phyloP scores from a whole-genome alignment of 2,113 vertebrate species.

The Vombatus ursinus region DNA sequence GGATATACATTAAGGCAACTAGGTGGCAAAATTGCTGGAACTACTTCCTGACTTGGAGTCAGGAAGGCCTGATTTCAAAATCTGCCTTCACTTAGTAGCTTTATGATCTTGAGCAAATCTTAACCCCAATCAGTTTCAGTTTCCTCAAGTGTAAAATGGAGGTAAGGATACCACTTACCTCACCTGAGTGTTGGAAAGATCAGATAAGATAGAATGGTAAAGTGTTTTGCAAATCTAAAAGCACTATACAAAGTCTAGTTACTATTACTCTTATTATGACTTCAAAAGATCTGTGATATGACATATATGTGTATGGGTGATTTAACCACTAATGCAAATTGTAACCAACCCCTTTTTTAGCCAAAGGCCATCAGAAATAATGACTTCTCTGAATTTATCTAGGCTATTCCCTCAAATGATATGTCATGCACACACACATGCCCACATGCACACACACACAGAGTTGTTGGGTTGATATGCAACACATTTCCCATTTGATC shows the following conservation, averaged over 20 bases:
- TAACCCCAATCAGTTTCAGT: neutral
- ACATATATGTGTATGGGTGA: neutral
- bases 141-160: neutral
- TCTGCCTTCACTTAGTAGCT: neutral
- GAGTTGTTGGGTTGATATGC: neutral
- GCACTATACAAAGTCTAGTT: too few species aligned
- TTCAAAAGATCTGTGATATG: neutral
- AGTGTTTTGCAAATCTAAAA: neutral
- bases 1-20: neutral
- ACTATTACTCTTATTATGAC: neutral
- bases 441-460: neutral
- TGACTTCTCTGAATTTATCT: neutral
- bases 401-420: neutral
- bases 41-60: neutral
- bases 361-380: too few species aligned
- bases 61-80: neutral
- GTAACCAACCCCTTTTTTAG: too few species aligned
- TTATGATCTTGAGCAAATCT: neutral
- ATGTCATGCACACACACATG: neutral
- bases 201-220: neutral
- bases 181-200: neutral
- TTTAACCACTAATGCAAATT: neutral
- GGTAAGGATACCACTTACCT: neutral
- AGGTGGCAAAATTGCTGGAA: neutral
- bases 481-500: neutral